Base-by-base conservation (phyloP, 2,888 invertebrate species). In the Drosophila fulvimacula region DNA sequence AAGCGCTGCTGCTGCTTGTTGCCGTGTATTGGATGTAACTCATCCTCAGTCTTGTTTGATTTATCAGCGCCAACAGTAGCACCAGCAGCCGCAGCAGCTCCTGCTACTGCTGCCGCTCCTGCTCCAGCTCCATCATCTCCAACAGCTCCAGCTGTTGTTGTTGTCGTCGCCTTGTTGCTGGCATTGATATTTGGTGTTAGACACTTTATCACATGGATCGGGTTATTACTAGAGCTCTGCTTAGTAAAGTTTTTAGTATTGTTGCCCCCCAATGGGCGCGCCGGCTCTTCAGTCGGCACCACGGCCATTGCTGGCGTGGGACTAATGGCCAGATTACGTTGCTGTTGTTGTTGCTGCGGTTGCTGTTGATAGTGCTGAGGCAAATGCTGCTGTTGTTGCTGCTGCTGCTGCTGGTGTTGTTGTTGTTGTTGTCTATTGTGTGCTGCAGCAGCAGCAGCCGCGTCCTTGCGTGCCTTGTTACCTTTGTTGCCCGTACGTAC, bases 21-120 rank as follows among this genome's bases (percentile, higher is more conserved):
- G 48, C 60, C 75, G 56, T 83, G 88, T 74, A 75, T 81, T 83
- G 89, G 89, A 87, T 84, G 87, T 75, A 74, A 63, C 70, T 88
- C 79, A 83, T 92, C 92, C 79, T 92, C 95, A 93, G 95, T 95
- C 94, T 95, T 90, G 80, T 89, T 95, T 90, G 95, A 94, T 91
- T 95, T 95, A 93, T 95, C 95, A 73, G 58, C 64, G 68, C 52
- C 63, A 73, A 66, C 60, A 60, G 44, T 61, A 65, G 56, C 21
- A 34, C 21, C 27, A 48, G 17, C 30, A 32, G 48, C 13, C 32
- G 46, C 32, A 5, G 48, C 10, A 5, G 27, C n/a, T 7, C 3
- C 11, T 36, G 36, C n/a, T 30, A 6, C 46, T 17, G 30, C 30
- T 48, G 17, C 27, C 17, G 30, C 30, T 46, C n/a, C 53, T 63